Evolutionary conservation across 2,113 vertebrate species (phyloP).

Genomic region (Oryzias javanicus): DNA sequence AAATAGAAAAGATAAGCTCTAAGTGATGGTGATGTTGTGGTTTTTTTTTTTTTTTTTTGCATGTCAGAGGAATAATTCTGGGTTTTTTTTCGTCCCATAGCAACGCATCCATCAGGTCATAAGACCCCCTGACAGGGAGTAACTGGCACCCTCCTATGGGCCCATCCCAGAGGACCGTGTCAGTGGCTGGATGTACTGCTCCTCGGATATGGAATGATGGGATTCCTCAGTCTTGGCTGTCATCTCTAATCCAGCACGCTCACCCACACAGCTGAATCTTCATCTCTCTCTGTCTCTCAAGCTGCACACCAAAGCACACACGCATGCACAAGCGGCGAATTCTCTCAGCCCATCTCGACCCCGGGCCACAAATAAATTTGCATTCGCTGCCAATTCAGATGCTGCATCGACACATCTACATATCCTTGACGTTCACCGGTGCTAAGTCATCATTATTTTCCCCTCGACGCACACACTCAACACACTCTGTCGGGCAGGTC

Average conservation of each 20-base stretch:
- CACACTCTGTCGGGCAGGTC: conserved; percentile 38
- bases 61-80: conserved; percentile 39
- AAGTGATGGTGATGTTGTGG: too few species aligned
- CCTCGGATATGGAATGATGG: conserved; percentile 72
- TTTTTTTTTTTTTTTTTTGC: too few species aligned
- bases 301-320: conserved; percentile 12
- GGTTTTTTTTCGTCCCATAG: conserved; percentile 38
- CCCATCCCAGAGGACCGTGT: conserved; percentile 51
- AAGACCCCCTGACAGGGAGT: conserved; percentile 58
- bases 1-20: too few species aligned
- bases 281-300: conserved; percentile 41
- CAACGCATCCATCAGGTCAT: conserved; percentile 68
- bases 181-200: conserved; percentile 49
- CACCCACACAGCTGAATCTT: conserved; percentile 70
- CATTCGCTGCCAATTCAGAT: conserved; percentile 53
- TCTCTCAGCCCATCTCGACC: not conserved
- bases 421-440: conserved; percentile 59
- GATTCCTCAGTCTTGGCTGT: conserved; percentile 64
- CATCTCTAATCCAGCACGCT: conserved; percentile 70
- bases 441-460: conserved; percentile 73
- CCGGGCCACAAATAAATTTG: conserved; percentile 51
- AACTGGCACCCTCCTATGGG: conserved; percentile 45
- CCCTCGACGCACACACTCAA: conserved; percentile 20
- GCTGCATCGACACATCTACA: conserved; percentile 67
- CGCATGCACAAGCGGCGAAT: conserved; percentile 10